Evolutionary conservation across 2,797 vertebrate genomes (phyloP).

Genomic region (Halcyon badia): DNA sequence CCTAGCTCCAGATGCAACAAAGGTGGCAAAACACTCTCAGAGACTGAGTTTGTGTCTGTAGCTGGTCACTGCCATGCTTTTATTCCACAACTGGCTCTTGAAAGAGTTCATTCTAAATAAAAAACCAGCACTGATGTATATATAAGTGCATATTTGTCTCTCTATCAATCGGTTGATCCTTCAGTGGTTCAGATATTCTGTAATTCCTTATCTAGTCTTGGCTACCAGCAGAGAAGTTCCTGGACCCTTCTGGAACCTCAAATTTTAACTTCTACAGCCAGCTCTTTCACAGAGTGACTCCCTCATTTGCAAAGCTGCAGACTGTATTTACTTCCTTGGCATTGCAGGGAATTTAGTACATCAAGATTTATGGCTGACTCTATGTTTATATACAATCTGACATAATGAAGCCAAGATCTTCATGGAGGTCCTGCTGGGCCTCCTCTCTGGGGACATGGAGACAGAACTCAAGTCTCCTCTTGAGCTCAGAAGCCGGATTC

Average conservation of each 20-base stretch:
- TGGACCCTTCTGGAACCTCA: background rate
- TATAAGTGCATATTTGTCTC: background rate
- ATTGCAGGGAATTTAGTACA: background rate
- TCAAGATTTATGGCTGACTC: background rate
- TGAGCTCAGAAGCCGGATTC: background rate
- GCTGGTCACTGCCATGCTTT: background rate
- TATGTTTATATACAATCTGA: background rate
- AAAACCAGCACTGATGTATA: background rate
- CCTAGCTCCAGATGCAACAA: conserved; percentile 9
- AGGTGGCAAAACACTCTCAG: background rate
- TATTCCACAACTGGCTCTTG: background rate
- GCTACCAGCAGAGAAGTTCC: background rate
- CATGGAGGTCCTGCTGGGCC: background rate
- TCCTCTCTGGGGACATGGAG: background rate
- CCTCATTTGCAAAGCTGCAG: background rate
- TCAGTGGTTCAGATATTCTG: background rate
- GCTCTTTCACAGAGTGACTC: background rate
- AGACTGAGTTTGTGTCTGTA: background rate
- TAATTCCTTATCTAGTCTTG: background rate
- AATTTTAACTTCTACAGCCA: background rate
- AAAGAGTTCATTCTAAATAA: background rate
- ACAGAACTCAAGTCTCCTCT: background rate
- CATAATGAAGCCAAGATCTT: background rate
- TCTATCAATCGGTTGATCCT: background rate
- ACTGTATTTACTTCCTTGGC: background rate